A percentile compares a stretch with the other conserved stretches of the same genome.
These are phyloP conservation scores for Hippolais icterina DNA, from an alignment of 2,113 vertebrate species.

Conservation along the genomic window DNA sequence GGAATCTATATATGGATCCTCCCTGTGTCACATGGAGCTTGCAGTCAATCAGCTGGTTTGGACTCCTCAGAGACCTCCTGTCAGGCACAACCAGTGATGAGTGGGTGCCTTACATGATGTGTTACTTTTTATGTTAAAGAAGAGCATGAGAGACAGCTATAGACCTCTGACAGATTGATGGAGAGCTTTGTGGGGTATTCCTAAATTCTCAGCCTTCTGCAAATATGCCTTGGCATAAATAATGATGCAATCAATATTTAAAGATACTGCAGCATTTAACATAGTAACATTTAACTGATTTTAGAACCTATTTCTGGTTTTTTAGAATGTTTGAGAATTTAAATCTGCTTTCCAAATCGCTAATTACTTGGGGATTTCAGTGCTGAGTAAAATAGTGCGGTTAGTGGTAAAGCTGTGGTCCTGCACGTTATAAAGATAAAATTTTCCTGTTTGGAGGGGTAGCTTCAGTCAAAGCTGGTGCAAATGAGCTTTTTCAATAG, in stretches of 20 bases:
- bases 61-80: neutral
- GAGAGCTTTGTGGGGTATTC: neutral
- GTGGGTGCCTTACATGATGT: neutral
- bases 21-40: neutral
- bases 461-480: neutral
- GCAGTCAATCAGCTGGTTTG: neutral
- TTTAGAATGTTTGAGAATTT: neutral
- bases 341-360: neutral
- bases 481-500: neutral
- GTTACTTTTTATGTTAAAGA: neutral
- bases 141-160: neutral
- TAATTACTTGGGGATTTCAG: neutral
- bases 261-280: neutral
- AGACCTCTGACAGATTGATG: neutral
- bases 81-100: neutral
- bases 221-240: neutral
- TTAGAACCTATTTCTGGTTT: neutral
- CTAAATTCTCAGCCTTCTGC: neutral
- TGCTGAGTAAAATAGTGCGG: neutral
- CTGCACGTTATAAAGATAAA: neutral
- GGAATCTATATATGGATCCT: neutral
- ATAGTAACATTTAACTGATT: neutral
- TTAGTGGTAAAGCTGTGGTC: neutral
- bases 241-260: neutral
- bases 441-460: neutral